Evolutionary conservation across 2,888 invertebrate genomes (phyloP).

Genomic region (Hemicrepidius hirtus): DNA sequence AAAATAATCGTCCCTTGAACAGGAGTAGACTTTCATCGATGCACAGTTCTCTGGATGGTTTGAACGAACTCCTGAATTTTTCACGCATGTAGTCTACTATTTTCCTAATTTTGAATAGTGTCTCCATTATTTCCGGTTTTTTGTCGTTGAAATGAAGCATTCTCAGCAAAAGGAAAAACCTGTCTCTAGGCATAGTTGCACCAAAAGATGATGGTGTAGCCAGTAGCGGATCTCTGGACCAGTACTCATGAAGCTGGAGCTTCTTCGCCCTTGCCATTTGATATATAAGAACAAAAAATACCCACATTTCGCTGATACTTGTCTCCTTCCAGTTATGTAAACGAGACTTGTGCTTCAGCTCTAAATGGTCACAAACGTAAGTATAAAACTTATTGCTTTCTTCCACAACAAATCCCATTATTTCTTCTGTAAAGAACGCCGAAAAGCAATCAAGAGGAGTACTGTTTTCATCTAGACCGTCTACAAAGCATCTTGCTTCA

Average conservation of each 20-base stretch:
- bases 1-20: neutral
- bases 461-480: no score
- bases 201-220: no score
- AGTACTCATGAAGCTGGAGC: neutral
- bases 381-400: neutral
- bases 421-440: no score
- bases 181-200: no score
- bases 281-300: neutral
- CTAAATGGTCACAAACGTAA: slow-evolving; percentile 39
- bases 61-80: neutral
- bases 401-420: neutral
- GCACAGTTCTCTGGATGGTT: neutral
- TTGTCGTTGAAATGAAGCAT: no score
- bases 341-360: slow-evolving; percentile 9
- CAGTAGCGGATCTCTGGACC: no score
- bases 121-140: no score
- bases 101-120: no score
- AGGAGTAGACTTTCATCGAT: neutral
- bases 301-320: neutral
- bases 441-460: no score
- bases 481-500: no score
- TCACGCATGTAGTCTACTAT: neutral
- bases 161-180: no score
- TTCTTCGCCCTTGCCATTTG: neutral
- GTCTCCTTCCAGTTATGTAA: slow-evolving; percentile 9